phyloP scores from a whole-genome alignment of 2,797 vertebrate genomes.

The Sebastes kiyomatsui region DNA sequence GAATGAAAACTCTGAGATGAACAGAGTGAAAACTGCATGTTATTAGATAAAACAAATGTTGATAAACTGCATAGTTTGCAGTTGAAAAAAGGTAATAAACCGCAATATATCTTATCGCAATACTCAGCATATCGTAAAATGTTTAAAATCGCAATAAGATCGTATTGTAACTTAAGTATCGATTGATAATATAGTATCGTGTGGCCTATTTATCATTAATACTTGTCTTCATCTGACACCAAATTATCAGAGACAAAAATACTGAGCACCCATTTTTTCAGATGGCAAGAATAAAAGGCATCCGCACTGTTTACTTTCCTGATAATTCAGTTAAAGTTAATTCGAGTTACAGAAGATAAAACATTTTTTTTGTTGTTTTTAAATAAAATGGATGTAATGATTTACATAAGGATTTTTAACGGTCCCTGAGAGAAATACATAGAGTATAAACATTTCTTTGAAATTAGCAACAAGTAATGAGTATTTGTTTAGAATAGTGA shows the following conservation, averaged over 20 bases:
- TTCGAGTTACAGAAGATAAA: background rate
- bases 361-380: background rate
- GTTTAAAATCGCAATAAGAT: no score
- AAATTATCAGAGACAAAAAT: background rate
- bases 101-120: no score
- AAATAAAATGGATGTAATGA: background rate
- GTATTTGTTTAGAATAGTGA: background rate
- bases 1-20: no score
- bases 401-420: background rate
- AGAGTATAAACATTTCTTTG: background rate
- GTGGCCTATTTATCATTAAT: background rate
- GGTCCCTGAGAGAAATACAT: background rate
- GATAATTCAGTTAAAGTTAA: background rate
- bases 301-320: background rate
- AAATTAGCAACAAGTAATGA: conserved; percentile 3
- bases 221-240: background rate
- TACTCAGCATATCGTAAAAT: no score
- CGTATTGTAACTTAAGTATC: no score
- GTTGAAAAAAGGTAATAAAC: no score
- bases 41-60: no score
- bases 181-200: no score
- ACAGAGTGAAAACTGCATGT: no score
- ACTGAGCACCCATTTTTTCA: background rate
- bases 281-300: background rate
- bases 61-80: no score